Evolutionary conservation across 2,888 invertebrate genomes (phyloP).

Genomic region (Apodemia mormo): DNA sequence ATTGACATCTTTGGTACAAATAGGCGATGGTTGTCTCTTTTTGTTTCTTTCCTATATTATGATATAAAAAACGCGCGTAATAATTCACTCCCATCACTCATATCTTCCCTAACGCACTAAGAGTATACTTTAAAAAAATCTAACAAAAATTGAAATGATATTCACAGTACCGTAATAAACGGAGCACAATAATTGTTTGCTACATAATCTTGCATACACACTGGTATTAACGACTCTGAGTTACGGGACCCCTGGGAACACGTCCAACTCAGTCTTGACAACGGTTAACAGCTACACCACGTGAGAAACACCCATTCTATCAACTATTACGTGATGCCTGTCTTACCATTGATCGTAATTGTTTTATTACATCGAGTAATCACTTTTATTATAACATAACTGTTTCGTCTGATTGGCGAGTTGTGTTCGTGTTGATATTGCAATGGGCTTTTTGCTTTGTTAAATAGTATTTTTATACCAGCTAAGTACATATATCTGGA

Average conservation of each 20-base stretch:
- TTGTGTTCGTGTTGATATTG: conserved; percentile 3
- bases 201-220: conserved; percentile 21
- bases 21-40: no score
- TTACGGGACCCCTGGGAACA: conserved; percentile 37
- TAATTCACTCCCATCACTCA: no score
- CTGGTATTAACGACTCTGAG: conserved; percentile 24
- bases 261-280: conserved; percentile 26
- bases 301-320: conserved; percentile 30
- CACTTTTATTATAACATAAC: conserved; percentile 9
- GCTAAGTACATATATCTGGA: no score
- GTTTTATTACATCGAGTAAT: conserved; percentile 24
- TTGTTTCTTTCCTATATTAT: no score
- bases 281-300: conserved; percentile 41
- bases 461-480: not conserved
- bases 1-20: no score
- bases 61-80: no score
- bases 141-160: not conserved
- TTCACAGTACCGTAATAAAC: not conserved
- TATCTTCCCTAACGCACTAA: no score
- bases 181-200: conserved; percentile 15
- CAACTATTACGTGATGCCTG: conserved; percentile 22
- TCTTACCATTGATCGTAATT: conserved; percentile 24
- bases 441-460: not conserved
- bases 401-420: not conserved
- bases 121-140: not conserved